Evolutionary conservation across 2,797 vertebrate genomes (phyloP), one percentile per base, ranked within the genome.

Genomic region (Perodicticus potto): DNA sequence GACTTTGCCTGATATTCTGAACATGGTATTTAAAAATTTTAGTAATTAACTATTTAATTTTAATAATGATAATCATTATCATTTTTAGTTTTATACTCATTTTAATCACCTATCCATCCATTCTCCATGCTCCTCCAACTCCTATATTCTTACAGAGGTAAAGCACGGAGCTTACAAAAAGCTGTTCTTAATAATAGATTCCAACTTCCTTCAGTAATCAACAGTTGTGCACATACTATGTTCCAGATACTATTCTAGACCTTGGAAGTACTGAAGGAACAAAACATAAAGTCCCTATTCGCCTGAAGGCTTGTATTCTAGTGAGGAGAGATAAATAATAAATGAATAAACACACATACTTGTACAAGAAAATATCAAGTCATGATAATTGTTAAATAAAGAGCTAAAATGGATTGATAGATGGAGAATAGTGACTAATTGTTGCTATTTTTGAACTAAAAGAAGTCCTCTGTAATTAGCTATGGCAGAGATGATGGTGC

Each of bases 31-130:
- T 53, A 81, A 95, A 94, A 95, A 34, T 11, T 92, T 55, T 85
- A 73, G 32, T 45, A 49, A 49, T 49, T 49, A 49, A 49, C 13
- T 4, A 12, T 49, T 49, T 49, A 49, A 49, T 49, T 49, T 49
- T 49, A 14, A 49, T 14, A 49, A 49, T 92, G 22, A 61, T 57
- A 70, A n/a, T 86, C 19, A 69, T 78, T 93, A 92, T 7, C 80
- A 29, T 37, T 20, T 97, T 97, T 95, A 77, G 63, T 29, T 86
- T 89, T 0, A 77, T 89, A 22, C 57, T 73, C 27, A 67, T 86
- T 96, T 92, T 78, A 65, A 43, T 69, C 80, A 84, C 22, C 37
- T 40, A 34, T 55, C n/a, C 49, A 34, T 55, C 55, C 61, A 17
- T 53, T 20, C n/a, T 76, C 7, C 59, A 69, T 61, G 40, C 17